phyloP scores from a whole-genome alignment of 1,140 invertebrate species.

The Lucilia cuprina region DNA sequence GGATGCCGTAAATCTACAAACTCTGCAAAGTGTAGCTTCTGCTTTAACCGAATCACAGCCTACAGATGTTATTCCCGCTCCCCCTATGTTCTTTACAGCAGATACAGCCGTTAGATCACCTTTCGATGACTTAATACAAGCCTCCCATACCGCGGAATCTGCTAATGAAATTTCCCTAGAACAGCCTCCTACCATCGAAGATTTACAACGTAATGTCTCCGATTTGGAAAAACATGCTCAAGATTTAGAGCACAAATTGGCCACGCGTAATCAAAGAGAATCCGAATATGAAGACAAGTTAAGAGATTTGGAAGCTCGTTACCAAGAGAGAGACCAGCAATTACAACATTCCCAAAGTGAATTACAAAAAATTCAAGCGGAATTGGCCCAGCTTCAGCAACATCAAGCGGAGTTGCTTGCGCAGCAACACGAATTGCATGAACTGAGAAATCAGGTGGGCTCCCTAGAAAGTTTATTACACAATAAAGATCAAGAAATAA shows the following conservation, averaged over 20 bases:
- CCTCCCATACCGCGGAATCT: neutral
- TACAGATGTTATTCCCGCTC: slow-evolving; percentile 40
- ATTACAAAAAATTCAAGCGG: neutral
- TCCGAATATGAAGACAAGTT: slow-evolving; percentile 45
- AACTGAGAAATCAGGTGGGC: slow-evolving; percentile 22
- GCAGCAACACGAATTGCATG: neutral
- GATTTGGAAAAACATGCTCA: slow-evolving; percentile 60
- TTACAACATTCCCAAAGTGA: slow-evolving; percentile 6
- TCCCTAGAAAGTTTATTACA: slow-evolving; percentile 37
- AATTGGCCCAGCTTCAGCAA: neutral
- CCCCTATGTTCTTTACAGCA: slow-evolving; percentile 51
- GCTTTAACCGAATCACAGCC: neutral
- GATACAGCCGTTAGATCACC: slow-evolving; percentile 47
- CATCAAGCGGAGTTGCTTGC: neutral
- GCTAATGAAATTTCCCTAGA: slow-evolving; percentile 4
- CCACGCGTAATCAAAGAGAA: slow-evolving; percentile 42
- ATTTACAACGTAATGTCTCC: slow-evolving; percentile 57
- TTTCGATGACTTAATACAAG: slow-evolving; percentile 54
- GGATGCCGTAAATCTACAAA: slow-evolving; percentile 37
- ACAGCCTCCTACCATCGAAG: slow-evolving; percentile 55
- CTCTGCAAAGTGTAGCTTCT: neutral
- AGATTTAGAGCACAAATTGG: slow-evolving; percentile 51
- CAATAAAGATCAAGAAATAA: slow-evolving; percentile 41
- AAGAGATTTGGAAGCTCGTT: slow-evolving; percentile 40
- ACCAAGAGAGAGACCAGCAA: slow-evolving; percentile 24